These are phyloP conservation scores for Rhagonycha lutea DNA, from an alignment of 2,888 invertebrate species.

Conservation along the genomic window DNA sequence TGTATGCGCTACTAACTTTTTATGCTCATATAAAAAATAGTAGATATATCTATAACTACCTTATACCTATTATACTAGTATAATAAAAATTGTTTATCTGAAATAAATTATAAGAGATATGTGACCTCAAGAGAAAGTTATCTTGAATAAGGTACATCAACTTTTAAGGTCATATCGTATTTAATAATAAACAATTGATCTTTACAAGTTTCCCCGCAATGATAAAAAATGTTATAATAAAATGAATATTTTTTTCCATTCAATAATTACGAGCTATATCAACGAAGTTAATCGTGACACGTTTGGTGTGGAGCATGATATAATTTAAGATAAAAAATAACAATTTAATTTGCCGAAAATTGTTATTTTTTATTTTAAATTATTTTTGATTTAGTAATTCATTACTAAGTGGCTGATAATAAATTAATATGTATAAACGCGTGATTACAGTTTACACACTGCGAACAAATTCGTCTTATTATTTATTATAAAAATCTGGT, in stretches of 20 bases:
- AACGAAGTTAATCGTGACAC: too few relatives aligned
- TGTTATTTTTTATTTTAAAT: background rate
- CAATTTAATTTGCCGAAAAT: too few relatives aligned
- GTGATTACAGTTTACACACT: too few relatives aligned
- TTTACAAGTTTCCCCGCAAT: background rate
- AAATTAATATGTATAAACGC: background rate
- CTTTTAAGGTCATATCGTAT: background rate
- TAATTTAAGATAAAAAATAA: too few relatives aligned
- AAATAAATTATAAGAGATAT: background rate
- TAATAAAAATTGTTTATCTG: background rate
- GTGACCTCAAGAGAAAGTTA: conserved; percentile 1
- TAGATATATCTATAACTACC: too few relatives aligned
- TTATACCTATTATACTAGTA: background rate
- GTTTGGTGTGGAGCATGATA: too few relatives aligned
- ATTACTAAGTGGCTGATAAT: background rate
- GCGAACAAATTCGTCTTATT: too few relatives aligned
- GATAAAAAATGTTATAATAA: background rate
- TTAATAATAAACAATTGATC: background rate
- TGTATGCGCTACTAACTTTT: background rate
- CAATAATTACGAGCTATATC: too few relatives aligned
- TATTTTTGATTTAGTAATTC: background rate
- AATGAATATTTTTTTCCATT: background rate
- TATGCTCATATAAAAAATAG: too few relatives aligned
- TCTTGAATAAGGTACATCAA: background rate
- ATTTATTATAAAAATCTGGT: too few relatives aligned